A percentile compares a stretch with the other conserved stretches of the same genome.
Evolutionary conservation across 2,797 vertebrate genomes (phyloP).

Genomic region (Nyctalus aviator): DNA sequence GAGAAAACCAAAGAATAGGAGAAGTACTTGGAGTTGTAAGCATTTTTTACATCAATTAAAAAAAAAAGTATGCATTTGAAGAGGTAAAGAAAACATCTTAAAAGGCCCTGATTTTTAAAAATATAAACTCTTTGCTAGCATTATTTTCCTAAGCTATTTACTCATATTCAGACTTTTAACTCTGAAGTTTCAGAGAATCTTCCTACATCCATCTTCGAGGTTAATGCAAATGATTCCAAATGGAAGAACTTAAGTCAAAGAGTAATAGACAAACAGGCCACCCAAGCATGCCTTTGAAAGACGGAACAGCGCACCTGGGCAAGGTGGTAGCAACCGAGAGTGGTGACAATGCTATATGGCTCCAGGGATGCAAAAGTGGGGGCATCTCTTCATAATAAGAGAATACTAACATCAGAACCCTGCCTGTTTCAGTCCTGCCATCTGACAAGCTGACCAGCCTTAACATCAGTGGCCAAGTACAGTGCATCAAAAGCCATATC

Average conservation of each 20-base stretch:
- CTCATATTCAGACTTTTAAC: conserved; percentile 28
- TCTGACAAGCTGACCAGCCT: background rate
- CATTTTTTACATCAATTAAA: background rate
- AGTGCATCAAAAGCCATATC: background rate
- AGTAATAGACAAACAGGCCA: background rate
- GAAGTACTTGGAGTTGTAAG: background rate
- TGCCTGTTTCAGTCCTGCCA: background rate
- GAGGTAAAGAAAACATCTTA: conserved; percentile 55
- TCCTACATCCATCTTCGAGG: conserved; percentile 19
- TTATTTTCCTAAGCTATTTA: conserved; percentile 66
- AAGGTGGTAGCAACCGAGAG: too few species aligned
- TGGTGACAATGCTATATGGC: too few species aligned
- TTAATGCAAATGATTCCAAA: conserved; percentile 40
- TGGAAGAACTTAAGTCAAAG: background rate
- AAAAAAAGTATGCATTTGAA: background rate
- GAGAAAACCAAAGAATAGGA: conserved; percentile 13
- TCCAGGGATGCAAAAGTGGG: too few species aligned
- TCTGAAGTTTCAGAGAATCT: conserved; percentile 27
- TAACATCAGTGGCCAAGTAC: background rate
- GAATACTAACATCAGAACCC: background rate
- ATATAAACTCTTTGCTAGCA: conserved; percentile 57
- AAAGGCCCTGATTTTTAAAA: conserved; percentile 57
- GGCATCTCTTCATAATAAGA: background rate
- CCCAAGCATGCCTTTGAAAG: background rate
- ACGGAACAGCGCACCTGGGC: background rate